phyloP scores from a whole-genome alignment of 2,888 invertebrate genomes.

The Carpatolechia fugitivella region DNA sequence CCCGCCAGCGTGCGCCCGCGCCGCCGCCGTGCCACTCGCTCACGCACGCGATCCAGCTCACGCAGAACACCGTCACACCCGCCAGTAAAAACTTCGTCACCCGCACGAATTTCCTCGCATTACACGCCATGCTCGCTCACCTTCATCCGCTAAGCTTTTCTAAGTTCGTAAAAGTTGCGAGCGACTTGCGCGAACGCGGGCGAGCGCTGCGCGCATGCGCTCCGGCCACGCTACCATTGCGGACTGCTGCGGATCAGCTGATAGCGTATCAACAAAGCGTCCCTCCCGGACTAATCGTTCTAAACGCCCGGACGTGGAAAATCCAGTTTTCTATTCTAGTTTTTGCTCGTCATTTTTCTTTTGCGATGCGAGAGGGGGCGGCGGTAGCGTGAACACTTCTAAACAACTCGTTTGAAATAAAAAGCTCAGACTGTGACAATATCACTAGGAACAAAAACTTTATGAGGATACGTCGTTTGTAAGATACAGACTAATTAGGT shows the following conservation, averaged over 20 bases:
- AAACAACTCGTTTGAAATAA: slow-evolving; percentile 52
- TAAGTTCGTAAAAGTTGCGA: slow-evolving; percentile 27
- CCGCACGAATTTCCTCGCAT: slow-evolving; percentile 53
- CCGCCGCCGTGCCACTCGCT: slow-evolving; percentile 61
- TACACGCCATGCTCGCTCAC: slow-evolving; percentile 41
- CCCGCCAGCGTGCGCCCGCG: slow-evolving; percentile 49
- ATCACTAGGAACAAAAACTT: slow-evolving; percentile 62
- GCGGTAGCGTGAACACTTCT: slow-evolving; percentile 44
- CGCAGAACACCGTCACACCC: slow-evolving; percentile 62
- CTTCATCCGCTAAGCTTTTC: slow-evolving; percentile 17
- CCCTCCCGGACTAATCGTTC: slow-evolving; percentile 55
- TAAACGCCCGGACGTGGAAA: slow-evolving; percentile 51
- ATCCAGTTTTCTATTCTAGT: slow-evolving; percentile 72
- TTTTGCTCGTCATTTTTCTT: slow-evolving; percentile 50
- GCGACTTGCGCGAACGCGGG: slow-evolving; percentile 29
- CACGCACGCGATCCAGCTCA: slow-evolving; percentile 68
- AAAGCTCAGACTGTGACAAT: slow-evolving; percentile 53
- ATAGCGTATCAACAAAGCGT: slow-evolving; percentile 74
- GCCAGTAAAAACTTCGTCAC: slow-evolving; percentile 61
- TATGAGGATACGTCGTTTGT: slow-evolving; percentile 42
- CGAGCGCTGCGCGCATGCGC: slow-evolving; percentile 63
- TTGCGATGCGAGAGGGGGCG: slow-evolving; percentile 30
- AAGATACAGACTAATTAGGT: slow-evolving; percentile 54
- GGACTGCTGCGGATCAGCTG: slow-evolving; percentile 74
- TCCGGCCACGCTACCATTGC: slow-evolving; percentile 68